Percentiles rank a stretch among this genome's conserved stretches.
These are phyloP conservation scores for Galagoides demidoff DNA, from an alignment of 2,797 vertebrate species.

Conservation along the genomic window DNA sequence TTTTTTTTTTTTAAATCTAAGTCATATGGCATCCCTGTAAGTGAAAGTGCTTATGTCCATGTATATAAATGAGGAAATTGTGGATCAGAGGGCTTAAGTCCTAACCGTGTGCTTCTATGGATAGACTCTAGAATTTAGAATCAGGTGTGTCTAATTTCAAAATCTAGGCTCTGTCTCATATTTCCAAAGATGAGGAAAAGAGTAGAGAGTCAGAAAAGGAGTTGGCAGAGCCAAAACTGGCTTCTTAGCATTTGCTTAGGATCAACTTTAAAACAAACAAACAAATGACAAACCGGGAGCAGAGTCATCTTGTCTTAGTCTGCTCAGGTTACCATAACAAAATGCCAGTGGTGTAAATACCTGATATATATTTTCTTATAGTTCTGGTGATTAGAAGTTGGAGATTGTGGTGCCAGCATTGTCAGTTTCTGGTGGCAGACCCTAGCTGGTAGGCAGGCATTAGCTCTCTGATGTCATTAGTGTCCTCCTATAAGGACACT, in stretches of 20 bases:
- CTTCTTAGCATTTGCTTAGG: neutral
- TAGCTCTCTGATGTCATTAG: neutral
- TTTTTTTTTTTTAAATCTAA: neutral
- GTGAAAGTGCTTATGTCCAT: neutral
- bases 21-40: neutral
- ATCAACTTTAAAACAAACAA: neutral
- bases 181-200: neutral
- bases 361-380: neutral
- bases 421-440: neutral
- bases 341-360: neutral
- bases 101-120: neutral
- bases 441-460: neutral
- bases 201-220: neutral
- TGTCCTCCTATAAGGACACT: neutral
- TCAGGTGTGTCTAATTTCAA: conserved; percentile 21
- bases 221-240: neutral
- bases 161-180: neutral
- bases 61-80: conserved; percentile 27
- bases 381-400: neutral
- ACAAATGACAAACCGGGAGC: neutral
- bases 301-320: neutral
- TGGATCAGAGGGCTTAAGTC: neutral
- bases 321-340: neutral
- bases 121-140: conserved; percentile 22
- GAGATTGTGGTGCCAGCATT: neutral